A percentile compares a stretch with the other conserved stretches of the same genome.
These are phyloP conservation scores for Myathropa florea DNA, from an alignment of 2,888 invertebrate species.

Conservation along the genomic window DNA sequence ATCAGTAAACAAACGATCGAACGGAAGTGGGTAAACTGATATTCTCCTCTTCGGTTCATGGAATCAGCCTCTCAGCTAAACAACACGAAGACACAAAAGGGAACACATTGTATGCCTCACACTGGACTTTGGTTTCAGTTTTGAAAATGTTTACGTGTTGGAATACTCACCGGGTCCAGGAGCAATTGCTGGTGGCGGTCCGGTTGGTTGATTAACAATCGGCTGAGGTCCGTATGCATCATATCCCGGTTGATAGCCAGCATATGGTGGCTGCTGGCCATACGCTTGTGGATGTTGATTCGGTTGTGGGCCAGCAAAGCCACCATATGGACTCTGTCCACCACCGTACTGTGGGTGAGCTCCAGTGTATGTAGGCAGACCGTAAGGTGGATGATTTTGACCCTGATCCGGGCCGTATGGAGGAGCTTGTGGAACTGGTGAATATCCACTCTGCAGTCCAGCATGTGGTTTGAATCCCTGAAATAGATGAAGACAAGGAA, in stretches of 20 bases:
- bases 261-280: constrained; percentile 60
- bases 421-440: constrained; percentile 79
- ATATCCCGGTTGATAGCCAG: constrained; percentile 74
- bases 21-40: no score
- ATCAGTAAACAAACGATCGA: no score
- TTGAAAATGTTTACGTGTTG: no score
- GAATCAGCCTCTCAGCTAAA: no score
- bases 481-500: neutral
- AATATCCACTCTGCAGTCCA: constrained; percentile 75
- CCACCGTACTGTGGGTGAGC: constrained; percentile 18
- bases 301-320: constrained; percentile 70
- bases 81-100: no score
- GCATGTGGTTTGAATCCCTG: constrained; percentile 76
- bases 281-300: constrained; percentile 54
- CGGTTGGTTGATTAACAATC: constrained; percentile 77
- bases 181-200: constrained; percentile 52
- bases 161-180: constrained; percentile 26
- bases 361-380: neutral
- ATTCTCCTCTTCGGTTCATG: no score
- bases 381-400: constrained; percentile 44
- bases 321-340: constrained; percentile 69
- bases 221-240: constrained; percentile 74
- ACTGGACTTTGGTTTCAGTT: no score
- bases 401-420: constrained; percentile 74
- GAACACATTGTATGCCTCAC: no score